Base-by-base conservation (phyloP, 2,797 vertebrate species). In the Sphenodon punctatus region DNA sequence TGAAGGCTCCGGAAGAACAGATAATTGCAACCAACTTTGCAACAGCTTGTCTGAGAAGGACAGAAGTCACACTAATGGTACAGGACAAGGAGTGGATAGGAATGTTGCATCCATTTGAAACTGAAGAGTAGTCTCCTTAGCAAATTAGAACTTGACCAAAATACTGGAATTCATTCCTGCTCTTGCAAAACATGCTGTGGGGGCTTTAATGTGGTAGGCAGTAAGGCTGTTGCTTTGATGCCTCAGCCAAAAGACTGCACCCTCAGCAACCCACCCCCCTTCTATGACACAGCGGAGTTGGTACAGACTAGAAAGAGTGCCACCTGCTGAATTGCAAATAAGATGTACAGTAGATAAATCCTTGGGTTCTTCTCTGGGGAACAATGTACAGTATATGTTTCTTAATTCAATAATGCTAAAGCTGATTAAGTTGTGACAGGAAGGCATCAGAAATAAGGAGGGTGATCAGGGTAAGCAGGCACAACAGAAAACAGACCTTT, bases 11-110 rank as follows among this genome's bases (percentile, higher is more conserved):
- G 30, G 53, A 30, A 30, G 51, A 16, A 4, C 27, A 17, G 14
- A 27, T 16, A 9, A 15, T 53, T 27, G n/a, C 17, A 53, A 53
- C n/a, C 15, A 53, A 7, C 8, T 8, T 16, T 53, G 15, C 20
- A 10, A 1, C 32, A 4, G 25, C 2, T 3, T 5, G 58, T 7
- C 65, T 1, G 0, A 23, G 53, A 30, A n/a, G n/a, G 46, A 39
- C 32, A 63, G 1, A 0, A 22, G 42, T 2, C 22, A 15, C 46
- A n/a, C 48, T 15, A 14, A 2, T 4, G 5, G 2, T 5, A 5
- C 4, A 2, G 9, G 27, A 20, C 23, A 46, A 60, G 60, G 12
- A 4, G 15, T 0, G 5, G 30, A 11, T 10, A 51, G 39, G 36
- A 32, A 7, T n/a, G n/a, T n/a, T n/a, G n/a, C n/a, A n/a, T n/a